Evolutionary conservation across 2,113 vertebrate species (phyloP).

Genomic region (Paedocypris sp.): DNA sequence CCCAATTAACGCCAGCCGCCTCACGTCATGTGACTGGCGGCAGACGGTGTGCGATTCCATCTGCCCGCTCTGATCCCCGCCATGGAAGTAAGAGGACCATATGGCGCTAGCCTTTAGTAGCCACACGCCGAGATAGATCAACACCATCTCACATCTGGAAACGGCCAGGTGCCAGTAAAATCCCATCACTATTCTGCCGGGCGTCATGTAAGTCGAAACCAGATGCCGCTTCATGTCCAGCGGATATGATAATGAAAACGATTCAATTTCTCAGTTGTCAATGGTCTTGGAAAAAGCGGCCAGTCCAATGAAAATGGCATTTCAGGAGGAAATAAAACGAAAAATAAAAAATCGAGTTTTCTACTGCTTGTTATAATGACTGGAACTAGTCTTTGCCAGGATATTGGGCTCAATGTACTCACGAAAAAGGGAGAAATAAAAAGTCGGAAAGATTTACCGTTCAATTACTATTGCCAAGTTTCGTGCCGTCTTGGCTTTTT

Average conservation of each 20-base stretch:
- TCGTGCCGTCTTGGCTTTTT: neutral
- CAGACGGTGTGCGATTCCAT: neutral
- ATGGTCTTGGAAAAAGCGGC: too few species aligned
- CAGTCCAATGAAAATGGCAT: too few species aligned
- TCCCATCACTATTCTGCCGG: slow-evolving; percentile 3
- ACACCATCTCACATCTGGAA: slow-evolving; percentile 9
- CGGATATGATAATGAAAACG: neutral
- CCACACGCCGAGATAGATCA: slow-evolving; percentile 10
- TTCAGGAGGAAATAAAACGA: too few species aligned
- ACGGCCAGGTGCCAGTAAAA: slow-evolving; percentile 9
- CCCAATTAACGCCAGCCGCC: slow-evolving; percentile 6
- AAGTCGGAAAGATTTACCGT: slow-evolving; percentile 20
- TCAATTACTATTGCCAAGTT: slow-evolving; percentile 25
- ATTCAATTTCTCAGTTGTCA: neutral
- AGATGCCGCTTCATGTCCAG: neutral
- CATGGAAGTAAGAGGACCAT: slow-evolving; percentile 1
- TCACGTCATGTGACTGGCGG: slow-evolving; percentile 7
- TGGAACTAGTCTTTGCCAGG: too few species aligned
- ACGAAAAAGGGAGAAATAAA: too few species aligned
- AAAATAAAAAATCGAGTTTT: neutral
- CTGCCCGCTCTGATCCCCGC: neutral
- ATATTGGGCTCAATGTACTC: too few species aligned
- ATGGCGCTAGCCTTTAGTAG: neutral
- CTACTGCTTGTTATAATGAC: too few species aligned
- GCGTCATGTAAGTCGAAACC: neutral